phyloP scores from a whole-genome alignment of 2,888 invertebrate species.

The Kryphioiulus occultus region DNA sequence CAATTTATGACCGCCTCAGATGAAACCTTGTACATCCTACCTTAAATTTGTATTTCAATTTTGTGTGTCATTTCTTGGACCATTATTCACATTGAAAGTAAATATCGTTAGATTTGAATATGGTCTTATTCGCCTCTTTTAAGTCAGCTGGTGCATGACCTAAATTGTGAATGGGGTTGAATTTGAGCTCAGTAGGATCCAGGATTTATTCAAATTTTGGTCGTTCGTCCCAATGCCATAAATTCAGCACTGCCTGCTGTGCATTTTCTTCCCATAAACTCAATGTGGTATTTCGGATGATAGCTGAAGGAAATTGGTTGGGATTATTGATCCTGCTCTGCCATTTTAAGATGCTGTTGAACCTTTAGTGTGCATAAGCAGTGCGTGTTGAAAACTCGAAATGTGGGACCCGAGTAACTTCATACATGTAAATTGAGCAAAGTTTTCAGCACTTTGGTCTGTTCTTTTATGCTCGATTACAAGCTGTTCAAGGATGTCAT shows the following conservation, averaged over 20 bases:
- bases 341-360: constrained; percentile 36
- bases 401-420: not conserved
- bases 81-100: not conserved
- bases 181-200: not conserved
- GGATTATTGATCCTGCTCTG: constrained; percentile 17
- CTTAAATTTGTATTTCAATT: no score
- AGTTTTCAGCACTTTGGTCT: not conserved
- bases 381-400: not conserved
- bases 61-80: no score
- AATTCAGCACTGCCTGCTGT: not conserved
- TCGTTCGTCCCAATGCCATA: constrained; percentile 13
- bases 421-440: not conserved
- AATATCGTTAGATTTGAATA: not conserved
- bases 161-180: not conserved
- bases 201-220: constrained; percentile 26
- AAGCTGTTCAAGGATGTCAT: not conserved
- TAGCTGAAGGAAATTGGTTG: constrained; percentile 7
- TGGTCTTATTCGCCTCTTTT: not conserved
- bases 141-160: not conserved
- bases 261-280: constrained; percentile 21
- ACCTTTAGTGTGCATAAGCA: not conserved
- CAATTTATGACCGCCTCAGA: no score
- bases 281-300: constrained; percentile 8
- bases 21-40: no score
- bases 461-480: not conserved